phyloP scores from a whole-genome alignment of 2,888 invertebrate species.

The Tigriopus californicus region DNA sequence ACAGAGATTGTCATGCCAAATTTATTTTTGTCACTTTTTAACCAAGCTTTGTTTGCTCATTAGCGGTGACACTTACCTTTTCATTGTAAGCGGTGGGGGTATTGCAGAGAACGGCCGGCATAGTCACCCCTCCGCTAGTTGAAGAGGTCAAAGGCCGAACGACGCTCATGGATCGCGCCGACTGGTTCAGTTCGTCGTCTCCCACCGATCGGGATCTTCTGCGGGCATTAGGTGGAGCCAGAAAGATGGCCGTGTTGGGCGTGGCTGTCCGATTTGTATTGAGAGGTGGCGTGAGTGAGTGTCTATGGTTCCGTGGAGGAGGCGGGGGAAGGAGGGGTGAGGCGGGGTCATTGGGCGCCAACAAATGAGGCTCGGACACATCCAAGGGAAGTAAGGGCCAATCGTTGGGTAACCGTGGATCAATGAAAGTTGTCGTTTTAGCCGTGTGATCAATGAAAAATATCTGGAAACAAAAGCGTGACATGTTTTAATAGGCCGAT shows the following conservation, averaged over 20 bases:
- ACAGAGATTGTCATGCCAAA: too few relatives aligned
- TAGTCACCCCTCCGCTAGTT: slow-evolving; percentile 20
- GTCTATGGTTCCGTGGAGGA: slow-evolving; percentile 19
- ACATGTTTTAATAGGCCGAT: not conserved
- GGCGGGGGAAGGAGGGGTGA: slow-evolving; percentile 16
- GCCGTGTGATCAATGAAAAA: slow-evolving; percentile 93
- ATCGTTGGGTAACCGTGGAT: slow-evolving; percentile 81
- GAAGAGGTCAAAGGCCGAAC: not conserved
- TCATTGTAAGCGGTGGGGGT: slow-evolving; percentile 85
- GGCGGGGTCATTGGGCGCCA: not conserved
- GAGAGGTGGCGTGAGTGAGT: slow-evolving; percentile 20
- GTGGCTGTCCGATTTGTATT: slow-evolving; percentile 19
- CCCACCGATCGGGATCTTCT: not conserved
- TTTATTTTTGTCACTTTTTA: too few relatives aligned
- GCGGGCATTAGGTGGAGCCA: not conserved
- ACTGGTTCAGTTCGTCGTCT: not conserved
- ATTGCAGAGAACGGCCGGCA: slow-evolving; percentile 64
- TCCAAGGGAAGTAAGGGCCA: slow-evolving; percentile 37
- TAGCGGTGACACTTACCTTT: slow-evolving; percentile 25
- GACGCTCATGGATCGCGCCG: not conserved
- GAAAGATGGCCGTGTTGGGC: not conserved
- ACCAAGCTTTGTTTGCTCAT: too few relatives aligned
- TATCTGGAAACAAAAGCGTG: slow-evolving; percentile 27
- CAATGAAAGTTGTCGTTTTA: slow-evolving; percentile 86
- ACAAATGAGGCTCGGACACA: slow-evolving; percentile 17